phyloP scores from a whole-genome alignment of 2,113 vertebrate genomes.

The Probosciger aterrimus region DNA sequence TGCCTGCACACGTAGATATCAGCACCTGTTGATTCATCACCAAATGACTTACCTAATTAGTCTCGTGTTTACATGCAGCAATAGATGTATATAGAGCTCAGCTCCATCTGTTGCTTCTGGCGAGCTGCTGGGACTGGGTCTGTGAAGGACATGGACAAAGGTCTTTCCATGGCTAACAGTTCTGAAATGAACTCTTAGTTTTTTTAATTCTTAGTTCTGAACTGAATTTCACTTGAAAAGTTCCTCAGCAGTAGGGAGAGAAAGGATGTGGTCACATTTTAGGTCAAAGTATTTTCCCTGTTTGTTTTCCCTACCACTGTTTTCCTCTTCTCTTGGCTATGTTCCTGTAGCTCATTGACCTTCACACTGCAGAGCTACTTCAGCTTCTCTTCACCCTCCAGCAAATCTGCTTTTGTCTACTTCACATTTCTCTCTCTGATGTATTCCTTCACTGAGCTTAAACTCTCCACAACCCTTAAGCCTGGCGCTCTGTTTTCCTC shows the following conservation, averaged over 20 bases:
- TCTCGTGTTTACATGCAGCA: background rate
- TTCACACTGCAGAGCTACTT: background rate
- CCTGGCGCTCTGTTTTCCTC: background rate
- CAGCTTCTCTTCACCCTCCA: background rate
- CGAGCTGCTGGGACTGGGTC: no score
- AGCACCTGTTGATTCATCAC: fast-evolving
- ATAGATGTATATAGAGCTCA: background rate
- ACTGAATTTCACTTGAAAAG: background rate
- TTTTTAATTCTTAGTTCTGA: background rate
- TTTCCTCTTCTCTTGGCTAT: background rate
- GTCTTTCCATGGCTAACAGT: background rate
- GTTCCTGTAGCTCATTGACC: background rate
- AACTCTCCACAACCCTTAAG: fast-evolving
- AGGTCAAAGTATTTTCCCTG: background rate
- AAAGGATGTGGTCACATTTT: background rate
- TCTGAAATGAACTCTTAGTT: background rate
- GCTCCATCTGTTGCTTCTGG: background rate
- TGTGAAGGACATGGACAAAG: fast-evolving
- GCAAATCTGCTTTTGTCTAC: background rate
- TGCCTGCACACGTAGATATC: background rate
- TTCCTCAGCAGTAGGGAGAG: background rate
- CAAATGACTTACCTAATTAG: fast-evolving
- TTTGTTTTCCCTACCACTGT: background rate
- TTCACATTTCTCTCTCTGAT: background rate
- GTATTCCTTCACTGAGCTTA: background rate